Percentiles rank a stretch among this genome's conserved stretches.
Evolutionary conservation across 2,797 vertebrate species (phyloP).

Genomic region (Crocodylus rhombifer): DNA sequence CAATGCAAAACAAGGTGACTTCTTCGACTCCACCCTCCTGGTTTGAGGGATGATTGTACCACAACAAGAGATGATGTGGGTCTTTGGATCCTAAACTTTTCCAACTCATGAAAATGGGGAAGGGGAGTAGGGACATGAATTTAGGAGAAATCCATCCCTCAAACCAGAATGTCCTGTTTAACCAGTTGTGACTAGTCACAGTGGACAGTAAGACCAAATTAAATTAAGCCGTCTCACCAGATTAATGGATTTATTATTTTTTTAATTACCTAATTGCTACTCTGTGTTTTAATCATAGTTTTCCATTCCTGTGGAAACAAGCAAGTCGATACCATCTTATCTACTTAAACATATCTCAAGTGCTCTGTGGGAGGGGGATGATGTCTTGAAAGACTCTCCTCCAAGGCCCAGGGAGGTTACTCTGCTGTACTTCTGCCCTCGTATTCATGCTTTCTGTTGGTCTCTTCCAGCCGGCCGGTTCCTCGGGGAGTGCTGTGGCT

Average conservation of each 20-base stretch:
- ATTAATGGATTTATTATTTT: too few relatives aligned
- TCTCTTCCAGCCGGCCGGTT: conserved; percentile 82
- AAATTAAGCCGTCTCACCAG: background rate
- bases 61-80: background rate
- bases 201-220: background rate
- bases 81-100: background rate
- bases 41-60: too few relatives aligned
- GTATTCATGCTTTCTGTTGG: conserved; percentile 46
- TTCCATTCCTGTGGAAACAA: too few relatives aligned
- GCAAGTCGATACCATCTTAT: too few relatives aligned
- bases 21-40: too few relatives aligned
- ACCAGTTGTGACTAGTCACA: background rate
- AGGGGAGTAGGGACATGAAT: too few relatives aligned
- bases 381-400: background rate
- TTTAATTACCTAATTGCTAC: background rate
- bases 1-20: too few relatives aligned
- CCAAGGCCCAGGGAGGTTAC: background rate
- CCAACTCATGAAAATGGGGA: background rate
- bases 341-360: too few relatives aligned
- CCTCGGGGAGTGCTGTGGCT: conserved; percentile 86
- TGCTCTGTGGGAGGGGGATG: background rate
- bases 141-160: too few relatives aligned
- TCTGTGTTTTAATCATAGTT: background rate
- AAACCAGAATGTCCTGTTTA: background rate
- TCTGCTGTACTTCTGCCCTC: conserved; percentile 14